A percentile compares a stretch with the other conserved stretches of the same genome.
phyloP scores from a whole-genome alignment of 2,113 vertebrate genomes.

The Callionymus lyra region DNA sequence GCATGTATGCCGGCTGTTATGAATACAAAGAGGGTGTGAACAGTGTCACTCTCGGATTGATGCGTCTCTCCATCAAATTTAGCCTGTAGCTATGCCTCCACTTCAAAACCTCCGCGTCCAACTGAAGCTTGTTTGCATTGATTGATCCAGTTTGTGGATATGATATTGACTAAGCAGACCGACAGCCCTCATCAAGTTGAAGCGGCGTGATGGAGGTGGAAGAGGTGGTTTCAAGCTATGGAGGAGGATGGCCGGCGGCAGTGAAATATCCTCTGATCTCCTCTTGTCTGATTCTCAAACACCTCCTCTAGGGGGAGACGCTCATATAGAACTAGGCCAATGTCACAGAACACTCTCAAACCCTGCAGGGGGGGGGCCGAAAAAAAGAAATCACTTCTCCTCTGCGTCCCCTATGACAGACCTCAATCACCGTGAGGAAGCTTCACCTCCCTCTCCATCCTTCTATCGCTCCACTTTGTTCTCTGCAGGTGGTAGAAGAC shows the following conservation, averaged over 20 bases:
- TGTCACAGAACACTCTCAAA: slow-evolving; percentile 65
- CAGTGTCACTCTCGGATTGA: slow-evolving; percentile 47
- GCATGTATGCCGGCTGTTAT: slow-evolving; percentile 12
- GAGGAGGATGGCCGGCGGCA: slow-evolving; percentile 67
- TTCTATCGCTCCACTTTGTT: slow-evolving; percentile 38
- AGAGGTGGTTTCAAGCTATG: slow-evolving; percentile 61
- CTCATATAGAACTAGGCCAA: slow-evolving; percentile 65
- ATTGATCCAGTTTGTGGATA: slow-evolving; percentile 61
- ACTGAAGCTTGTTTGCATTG: slow-evolving; percentile 57
- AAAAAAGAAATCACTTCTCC: slow-evolving; percentile 34
- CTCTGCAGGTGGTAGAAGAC: slow-evolving; percentile 49
- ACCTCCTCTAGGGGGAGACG: slow-evolving; percentile 57
- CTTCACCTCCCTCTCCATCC: slow-evolving; percentile 25
- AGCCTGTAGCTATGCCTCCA: slow-evolving; percentile 41
- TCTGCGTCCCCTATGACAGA: slow-evolving; percentile 37
- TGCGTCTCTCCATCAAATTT: slow-evolving; percentile 33
- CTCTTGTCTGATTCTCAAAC: slow-evolving; percentile 65
- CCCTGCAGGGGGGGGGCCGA: slow-evolving; percentile 39
- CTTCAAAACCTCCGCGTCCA: slow-evolving; percentile 44
- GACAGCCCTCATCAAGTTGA: slow-evolving; percentile 44
- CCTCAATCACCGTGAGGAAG: no score
- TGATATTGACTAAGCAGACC: slow-evolving; percentile 61
- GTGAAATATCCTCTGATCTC: slow-evolving; percentile 71
- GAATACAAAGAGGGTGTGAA: slow-evolving; percentile 28
- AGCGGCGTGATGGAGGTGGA: slow-evolving; percentile 50